These are phyloP conservation scores for Drosophila atripex DNA, from an alignment of 2,888 invertebrate species.

Conservation along the genomic window DNA sequence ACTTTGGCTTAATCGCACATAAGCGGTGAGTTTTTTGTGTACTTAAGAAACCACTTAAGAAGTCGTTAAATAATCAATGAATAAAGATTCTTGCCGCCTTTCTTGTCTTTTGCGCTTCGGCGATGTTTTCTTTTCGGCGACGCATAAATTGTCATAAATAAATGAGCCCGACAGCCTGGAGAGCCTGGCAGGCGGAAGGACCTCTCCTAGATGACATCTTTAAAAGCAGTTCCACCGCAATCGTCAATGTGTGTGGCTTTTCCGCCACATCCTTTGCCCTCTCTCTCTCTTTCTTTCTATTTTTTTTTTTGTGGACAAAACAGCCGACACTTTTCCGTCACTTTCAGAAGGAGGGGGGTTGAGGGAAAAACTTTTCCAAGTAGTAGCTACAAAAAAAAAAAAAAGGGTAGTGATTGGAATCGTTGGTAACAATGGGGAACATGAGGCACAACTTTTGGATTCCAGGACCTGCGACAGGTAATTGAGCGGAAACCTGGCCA, in stretches of 20 bases:
- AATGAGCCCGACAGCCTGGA: conserved; percentile 23
- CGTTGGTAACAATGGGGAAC: neutral
- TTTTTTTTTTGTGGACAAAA: conserved; percentile 17
- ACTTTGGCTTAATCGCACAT: conserved; percentile 80
- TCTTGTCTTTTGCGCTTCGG: conserved; percentile 16
- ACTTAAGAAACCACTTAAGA: conserved; percentile 83
- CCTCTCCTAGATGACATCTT: neutral
- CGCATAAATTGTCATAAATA: conserved; percentile 49
- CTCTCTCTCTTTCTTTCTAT: neutral
- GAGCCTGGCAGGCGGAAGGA: neutral
- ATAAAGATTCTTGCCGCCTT: conserved; percentile 70
- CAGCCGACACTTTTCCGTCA: conserved; percentile 20
- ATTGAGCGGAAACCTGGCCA: conserved; percentile 83
- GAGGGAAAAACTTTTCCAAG: conserved; percentile 16
- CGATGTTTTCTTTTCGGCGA: conserved; percentile 16
- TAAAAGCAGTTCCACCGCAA: neutral
- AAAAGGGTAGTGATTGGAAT: neutral
- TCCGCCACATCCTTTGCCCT: too few relatives aligned
- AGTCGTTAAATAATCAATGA: conserved; percentile 84
- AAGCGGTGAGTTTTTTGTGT: conserved; percentile 81
- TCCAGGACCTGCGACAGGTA: conserved; percentile 74
- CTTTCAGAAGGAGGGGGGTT: neutral
- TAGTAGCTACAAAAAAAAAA: neutral
- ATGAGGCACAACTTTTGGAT: conserved; percentile 28
- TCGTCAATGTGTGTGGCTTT: conserved; percentile 1